Evolutionary conservation across 2,797 vertebrate genomes (phyloP).

Genomic region (Channa striata): DNA sequence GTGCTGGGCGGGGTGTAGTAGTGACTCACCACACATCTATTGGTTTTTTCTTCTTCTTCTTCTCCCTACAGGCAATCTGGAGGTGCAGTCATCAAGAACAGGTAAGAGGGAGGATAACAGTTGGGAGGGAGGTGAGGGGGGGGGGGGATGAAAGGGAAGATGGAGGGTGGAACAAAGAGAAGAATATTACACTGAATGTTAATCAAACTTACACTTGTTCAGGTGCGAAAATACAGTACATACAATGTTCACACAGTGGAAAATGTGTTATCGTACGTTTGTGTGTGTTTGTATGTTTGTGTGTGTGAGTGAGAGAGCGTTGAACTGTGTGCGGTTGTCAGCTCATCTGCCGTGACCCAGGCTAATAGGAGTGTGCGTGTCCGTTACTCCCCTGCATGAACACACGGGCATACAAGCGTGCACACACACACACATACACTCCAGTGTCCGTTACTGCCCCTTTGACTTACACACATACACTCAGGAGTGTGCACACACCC

Average conservation of each 20-base stretch:
- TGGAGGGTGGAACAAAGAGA: slow-evolving; percentile 42
- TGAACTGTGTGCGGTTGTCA: slow-evolving; percentile 25
- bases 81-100: slow-evolving; percentile 89
- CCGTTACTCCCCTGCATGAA: not conserved
- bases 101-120: slow-evolving; percentile 71
- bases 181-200: slow-evolving; percentile 72
- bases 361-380: slow-evolving; percentile 54
- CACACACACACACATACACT: slow-evolving; percentile 7
- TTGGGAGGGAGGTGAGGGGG: not conserved
- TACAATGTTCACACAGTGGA: slow-evolving; percentile 31
- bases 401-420: slow-evolving; percentile 17
- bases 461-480: slow-evolving; percentile 51
- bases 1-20: slow-evolving; percentile 54
- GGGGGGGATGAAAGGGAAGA: not conserved
- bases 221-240: slow-evolving; percentile 62
- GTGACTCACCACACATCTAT: slow-evolving; percentile 75
- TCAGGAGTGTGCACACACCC: slow-evolving; percentile 2
- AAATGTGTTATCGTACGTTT: slow-evolving; percentile 37
- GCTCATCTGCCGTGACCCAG: slow-evolving; percentile 44
- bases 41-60: slow-evolving; percentile 43
- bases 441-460: slow-evolving; percentile 23
- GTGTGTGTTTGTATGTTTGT: not conserved
- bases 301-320: slow-evolving; percentile 26
- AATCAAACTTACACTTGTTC: slow-evolving; percentile 72
- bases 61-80: slow-evolving; percentile 85